Evolutionary conservation across 2,113 vertebrate species (phyloP).

Genomic region (Chlorodrepanis virens): DNA sequence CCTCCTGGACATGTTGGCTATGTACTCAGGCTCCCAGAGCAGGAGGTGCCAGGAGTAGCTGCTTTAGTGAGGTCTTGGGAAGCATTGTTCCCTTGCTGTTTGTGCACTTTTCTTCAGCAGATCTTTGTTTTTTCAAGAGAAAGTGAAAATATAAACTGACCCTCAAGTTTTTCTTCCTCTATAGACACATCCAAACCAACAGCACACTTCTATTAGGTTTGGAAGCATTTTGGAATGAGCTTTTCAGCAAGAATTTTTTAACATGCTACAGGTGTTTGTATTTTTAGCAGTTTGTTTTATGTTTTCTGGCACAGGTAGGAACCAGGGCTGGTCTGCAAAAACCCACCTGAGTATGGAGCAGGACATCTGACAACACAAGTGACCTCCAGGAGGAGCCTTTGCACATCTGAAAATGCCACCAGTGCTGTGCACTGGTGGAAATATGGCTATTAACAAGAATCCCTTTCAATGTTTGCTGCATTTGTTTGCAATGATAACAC

Average conservation of each 20-base stretch:
- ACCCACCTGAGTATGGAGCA: neutral
- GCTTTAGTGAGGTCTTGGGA: neutral
- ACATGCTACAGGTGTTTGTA: neutral
- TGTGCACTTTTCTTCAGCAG: neutral
- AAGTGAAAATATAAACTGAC: neutral
- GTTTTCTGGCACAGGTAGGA: neutral
- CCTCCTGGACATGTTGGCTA: rapidly evolving
- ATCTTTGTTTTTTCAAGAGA: neutral
- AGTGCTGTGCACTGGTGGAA: neutral
- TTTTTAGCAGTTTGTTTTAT: neutral
- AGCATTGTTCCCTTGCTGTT: rapidly evolving
- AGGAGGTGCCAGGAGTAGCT: rapidly evolving
- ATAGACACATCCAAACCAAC: neutral
- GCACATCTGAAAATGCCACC: conserved; percentile 17
- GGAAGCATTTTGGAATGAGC: neutral
- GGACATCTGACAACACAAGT: conserved; percentile 1
- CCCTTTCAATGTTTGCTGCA: neutral
- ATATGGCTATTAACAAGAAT: neutral
- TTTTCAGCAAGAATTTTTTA: neutral
- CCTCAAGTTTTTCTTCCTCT: neutral
- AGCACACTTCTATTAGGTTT: rapidly evolving
- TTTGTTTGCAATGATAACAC: neutral
- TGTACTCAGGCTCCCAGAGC: neutral
- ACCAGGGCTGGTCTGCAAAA: neutral
- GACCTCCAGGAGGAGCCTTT: conserved; percentile 67